Evolutionary conservation across 2,113 vertebrate genomes (phyloP), one percentile per base, ranked within the genome.

Genomic region (Lepisosteus oculatus): DNA sequence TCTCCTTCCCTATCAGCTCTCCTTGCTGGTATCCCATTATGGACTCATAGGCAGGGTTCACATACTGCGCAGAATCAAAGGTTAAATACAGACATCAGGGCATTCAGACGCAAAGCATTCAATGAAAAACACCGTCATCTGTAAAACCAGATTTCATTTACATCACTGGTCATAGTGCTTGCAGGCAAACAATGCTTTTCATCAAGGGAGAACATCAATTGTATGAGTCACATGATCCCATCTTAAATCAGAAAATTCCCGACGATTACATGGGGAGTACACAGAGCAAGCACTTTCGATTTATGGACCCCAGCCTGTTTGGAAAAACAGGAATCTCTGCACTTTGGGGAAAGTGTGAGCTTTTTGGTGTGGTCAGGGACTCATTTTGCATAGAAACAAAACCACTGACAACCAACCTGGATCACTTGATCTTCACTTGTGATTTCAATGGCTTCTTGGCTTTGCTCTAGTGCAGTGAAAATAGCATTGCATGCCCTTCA

Each of bases 371-470:
- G 17, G 43, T 64, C n/a, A 17, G 6, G 73, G 74, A 65, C 51
- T 64, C 44, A 15, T 7, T 72, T 11, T 43, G 4, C 43, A 3
- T 3, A 9, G 42, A 43, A 45, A 41, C 8, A 69, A 8, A 44
- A 43, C 61, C 65, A 17, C 47, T 55, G 57, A 69, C 55, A 78
- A 89, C 92, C 55, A 85, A 99, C 97, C 96, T 99, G 96, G 88
- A 99, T 95, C 74, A 97, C 81, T 80, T 94, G 95, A 87, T 98
- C 94, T 93, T 99, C 97, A 86, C 92, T 97, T 72, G 94, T 97
- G 86, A 99, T 99, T 88, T 99, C 95, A 82, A 99, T 90, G 85
- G 96, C 96, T 89, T 99, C 97, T 88, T 98, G 96, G 83, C 95
- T 97, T 89, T 95, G 97, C 84, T 99, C 96, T 87, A 99, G 81